These are phyloP conservation scores for Dynastes hyllus DNA, from an alignment of 2,888 invertebrate species.

Conservation along the genomic window DNA sequence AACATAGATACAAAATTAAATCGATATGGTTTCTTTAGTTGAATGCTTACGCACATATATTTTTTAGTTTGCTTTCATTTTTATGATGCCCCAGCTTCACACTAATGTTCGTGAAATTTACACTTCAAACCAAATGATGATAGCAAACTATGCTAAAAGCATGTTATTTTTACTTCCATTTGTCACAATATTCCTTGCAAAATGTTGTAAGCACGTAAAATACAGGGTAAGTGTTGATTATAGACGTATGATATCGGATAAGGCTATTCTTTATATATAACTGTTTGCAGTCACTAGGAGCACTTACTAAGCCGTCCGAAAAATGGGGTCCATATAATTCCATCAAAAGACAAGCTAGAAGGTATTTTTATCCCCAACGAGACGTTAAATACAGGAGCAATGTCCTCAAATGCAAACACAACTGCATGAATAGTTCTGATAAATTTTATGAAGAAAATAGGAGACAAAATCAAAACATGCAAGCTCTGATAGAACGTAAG, in stretches of 20 bases:
- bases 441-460: conserved; percentile 44
- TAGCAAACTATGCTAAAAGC: conserved; percentile 42
- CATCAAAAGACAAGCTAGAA: conserved; percentile 44
- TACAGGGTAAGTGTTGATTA: conserved; percentile 46
- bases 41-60: not conserved
- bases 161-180: conserved; percentile 51
- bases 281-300: conserved; percentile 46
- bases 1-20: too few species aligned
- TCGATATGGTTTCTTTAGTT: too few species aligned
- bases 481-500: conserved; percentile 15
- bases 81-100: conserved; percentile 41
- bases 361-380: conserved; percentile 52
- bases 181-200: conserved; percentile 50
- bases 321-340: conserved; percentile 52
- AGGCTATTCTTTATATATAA: not conserved
- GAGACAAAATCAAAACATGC: conserved; percentile 38
- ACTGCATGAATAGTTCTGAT: conserved; percentile 45
- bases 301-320: conserved; percentile 46
- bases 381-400: conserved; percentile 52
- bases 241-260: not conserved
- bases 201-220: conserved; percentile 54
- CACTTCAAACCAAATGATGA: not conserved
- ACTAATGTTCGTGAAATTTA: not conserved
- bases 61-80: conserved; percentile 52
- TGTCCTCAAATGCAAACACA: conserved; percentile 50